Evolutionary conservation across 2,113 vertebrate genomes (phyloP).

Genomic region (Embiotoca jacksoni): DNA sequence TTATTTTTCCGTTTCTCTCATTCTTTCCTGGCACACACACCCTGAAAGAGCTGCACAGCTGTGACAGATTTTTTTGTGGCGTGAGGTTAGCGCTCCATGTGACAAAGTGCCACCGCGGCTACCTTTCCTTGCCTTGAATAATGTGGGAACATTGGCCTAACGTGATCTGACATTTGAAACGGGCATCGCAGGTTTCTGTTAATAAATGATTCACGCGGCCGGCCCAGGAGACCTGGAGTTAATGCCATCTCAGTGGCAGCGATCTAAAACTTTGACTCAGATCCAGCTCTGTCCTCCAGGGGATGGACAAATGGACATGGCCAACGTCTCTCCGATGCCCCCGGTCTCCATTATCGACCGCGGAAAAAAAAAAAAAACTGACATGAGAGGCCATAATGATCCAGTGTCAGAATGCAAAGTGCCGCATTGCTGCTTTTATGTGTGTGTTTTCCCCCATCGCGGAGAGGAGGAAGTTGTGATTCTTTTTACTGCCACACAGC

Average conservation of each 20-base stretch:
- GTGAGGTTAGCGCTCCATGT: constrained; percentile 36
- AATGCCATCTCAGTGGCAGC: constrained; percentile 88
- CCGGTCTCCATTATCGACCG: constrained; percentile 92
- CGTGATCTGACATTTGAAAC: constrained; percentile 76
- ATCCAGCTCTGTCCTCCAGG: constrained; percentile 82
- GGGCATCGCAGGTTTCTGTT: constrained; percentile 70
- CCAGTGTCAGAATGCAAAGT: constrained; percentile 94
- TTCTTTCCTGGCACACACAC: constrained; percentile 5
- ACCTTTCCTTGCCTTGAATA: constrained; percentile 48
- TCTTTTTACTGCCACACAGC: constrained; percentile 92
- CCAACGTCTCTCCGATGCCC: constrained; percentile 81
- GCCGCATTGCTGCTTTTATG: constrained; percentile 85
- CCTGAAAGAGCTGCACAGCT: constrained; percentile 13
- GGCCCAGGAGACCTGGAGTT: constrained; percentile 86
- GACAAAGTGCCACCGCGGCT: constrained; percentile 53
- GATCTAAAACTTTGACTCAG: constrained; percentile 90
- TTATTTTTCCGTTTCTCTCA: constrained; percentile 6
- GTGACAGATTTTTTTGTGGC: constrained; percentile 8
- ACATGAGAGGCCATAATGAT: constrained; percentile 93
- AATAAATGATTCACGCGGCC: constrained; percentile 83
- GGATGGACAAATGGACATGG: constrained; percentile 94
- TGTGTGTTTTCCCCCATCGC: constrained; percentile 54
- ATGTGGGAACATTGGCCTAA: constrained; percentile 66
- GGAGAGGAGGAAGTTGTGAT: constrained; percentile 74
- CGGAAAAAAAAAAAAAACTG: constrained; percentile 40